Base-by-base conservation (phyloP, 92 coral and sea anemone genomes). In the Paramuricea clavata region DNA sequence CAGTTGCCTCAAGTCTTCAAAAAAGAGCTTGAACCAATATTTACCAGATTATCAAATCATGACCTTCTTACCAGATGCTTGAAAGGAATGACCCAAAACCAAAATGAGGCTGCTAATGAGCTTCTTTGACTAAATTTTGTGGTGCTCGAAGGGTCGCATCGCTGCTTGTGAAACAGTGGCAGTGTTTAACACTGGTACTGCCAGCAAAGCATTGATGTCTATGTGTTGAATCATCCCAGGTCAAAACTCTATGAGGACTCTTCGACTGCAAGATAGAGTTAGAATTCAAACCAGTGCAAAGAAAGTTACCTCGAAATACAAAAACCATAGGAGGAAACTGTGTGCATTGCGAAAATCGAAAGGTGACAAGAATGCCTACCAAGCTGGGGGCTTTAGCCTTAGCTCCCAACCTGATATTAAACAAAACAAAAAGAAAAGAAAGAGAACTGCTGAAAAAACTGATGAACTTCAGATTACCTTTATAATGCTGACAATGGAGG, bases 41-140 rank as follows among this genome's bases (percentile, higher is more conserved):
- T 90, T 72, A 44, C 54, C 13, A 69, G 93, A 26, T 39, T 86
- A 21, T 69, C 85, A 25, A 62, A 81, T 50, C 84, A 90, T 56
- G 49, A 76, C 26, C 91, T 90, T 68, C 69, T 90, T 10, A 27
- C 41, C 41, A 86, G 93, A 26, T 90, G 93, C 36, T 82, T 90
- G 7, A 64, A 49, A 13, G 93, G 93, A 27, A 34, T 86, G 43
- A 90, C 90, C 23, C 93, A 89, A 83, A 79, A 62, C 33, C 93
- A 89, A 60, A 92, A 92, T 78, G 89, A 89, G 59, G 87, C 93
- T 3, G 88, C 88, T 0, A 85, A 89, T 89, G 92, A 93, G 62
- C 82, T 89, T 69, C 73, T 86, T 42, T 92, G 85, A 92, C 89
- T 17, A 83, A 69, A 28, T 92, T 92, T 47, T 89, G 92, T 72